Evolutionary conservation across 2,797 vertebrate species (phyloP), one percentile per base, ranked within the genome.

Genomic region (Aulostomus chinensis): DNA sequence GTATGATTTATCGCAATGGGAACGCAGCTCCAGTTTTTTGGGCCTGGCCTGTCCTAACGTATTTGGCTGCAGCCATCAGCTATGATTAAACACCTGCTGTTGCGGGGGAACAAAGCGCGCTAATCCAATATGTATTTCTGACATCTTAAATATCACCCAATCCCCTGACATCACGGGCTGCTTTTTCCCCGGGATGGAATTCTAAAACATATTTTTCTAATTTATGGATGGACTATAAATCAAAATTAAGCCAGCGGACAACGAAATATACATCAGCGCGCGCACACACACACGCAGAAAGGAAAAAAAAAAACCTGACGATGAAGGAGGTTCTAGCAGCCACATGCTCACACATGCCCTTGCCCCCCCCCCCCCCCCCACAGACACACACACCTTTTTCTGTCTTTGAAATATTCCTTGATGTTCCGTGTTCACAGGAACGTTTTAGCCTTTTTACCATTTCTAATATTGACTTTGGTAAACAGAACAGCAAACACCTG

Each of bases 111-210:
- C 95, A 97, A 96, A 96, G 93, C 94, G 90, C 92, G 86, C 94
- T 96, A 96, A 97, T 96, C 94, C 95, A 96, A 96, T 97, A 96
- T 96, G 95, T 95, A 94, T 96, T 96, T 96, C 93, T 97, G 94
- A 96, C 95, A 96, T 94, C 94, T 95, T 95, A 96, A 95, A 96
- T 95, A 96, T 96, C 95, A 94, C 92, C 93, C 93, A 92, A 92
- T 97, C 94, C 94, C 95, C 92, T 94, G 94, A 95, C 95, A 96
- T 93, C 93, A 93, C 92, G 91, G 92, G 92, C 92, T 89, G 92
- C 93, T 91, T 95, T 75, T 93, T 94, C 93, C 90, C 82, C 87
- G 76, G 93, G 91, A 95, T 94, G 93, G 93, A 95, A 96, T 96
- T 97, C 94, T 93, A 94, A 92, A 95, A 94, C 94, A 96, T 96